Base-by-base conservation (phyloP, 2,888 invertebrate genomes). In the Drosophila robusta region DNA sequence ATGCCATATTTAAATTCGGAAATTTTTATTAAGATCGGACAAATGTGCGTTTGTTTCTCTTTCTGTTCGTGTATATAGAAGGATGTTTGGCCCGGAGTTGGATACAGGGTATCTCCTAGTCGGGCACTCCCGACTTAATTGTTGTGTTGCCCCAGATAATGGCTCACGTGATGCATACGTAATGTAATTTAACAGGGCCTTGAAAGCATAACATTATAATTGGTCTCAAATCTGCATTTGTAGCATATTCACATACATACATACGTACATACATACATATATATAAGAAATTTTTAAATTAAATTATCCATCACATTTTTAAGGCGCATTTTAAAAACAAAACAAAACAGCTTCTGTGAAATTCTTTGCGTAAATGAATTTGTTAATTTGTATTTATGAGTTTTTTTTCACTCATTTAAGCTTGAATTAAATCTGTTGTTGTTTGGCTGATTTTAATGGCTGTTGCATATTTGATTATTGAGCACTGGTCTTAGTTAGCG, bases 141-240 rank as follows among this genome's bases (percentile, higher is more conserved):
- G 16, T 22, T 22, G 45, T 24, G 60, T 51, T 65, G 62, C 41
- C 54, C 34, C 9, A 49, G 52, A 70, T 60, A 60, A 39, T 29
- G 51, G 22, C 14, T 66, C 75, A 81, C 78, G 78, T 75, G 78
- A 70, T 57, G 65, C 49, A 62, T 64, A 66, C 50, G 51, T 47
- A 52, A 63, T 52, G 38, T 62, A 3, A 22, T 60, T 22, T 22
- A 42, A n/a, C 29, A 18, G 5, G 26, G 32, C 41, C 16, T 36
- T 45, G 6, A 32, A 8, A 24, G 32, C n/a, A 11, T 8, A 16
- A 24, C 6, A 29, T 7, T 14, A 44, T 42, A 39, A 42, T 36
- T 22, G 22, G 24, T 58, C 26, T 16, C 58, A 58, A 18, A 44
- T 24, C 22, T 29, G 2, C 12, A 11, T 5, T 38, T 22, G 11